Evolutionary conservation across 2,797 vertebrate genomes (phyloP), one percentile per base, ranked within the genome.

Genomic region (Zalophus californianus): DNA sequence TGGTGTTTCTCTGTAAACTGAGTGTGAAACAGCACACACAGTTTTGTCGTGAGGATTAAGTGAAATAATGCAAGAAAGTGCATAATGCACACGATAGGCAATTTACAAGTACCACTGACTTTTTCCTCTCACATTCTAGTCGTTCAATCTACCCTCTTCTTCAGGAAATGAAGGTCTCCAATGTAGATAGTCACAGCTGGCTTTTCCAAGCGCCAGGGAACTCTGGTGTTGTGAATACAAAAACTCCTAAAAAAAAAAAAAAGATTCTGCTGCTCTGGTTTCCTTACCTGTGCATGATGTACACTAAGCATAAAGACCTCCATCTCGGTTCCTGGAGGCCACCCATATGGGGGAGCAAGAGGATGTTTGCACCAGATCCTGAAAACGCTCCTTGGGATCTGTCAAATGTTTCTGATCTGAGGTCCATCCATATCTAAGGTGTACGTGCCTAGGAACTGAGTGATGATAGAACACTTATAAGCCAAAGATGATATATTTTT

Each of bases 1-100:
- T 66, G 80, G 96, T 79, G 27, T 25, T 94, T 87, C 38, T 85
- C 41, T 70, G 2, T 87, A 54, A 79, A 94, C 13, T 91, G 86
- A 50, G 64, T 54, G 41, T 77, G 66, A 80, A 80, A 73, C 35
- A 60, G 3, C 5, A 32, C 54, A 68, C 11, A 5, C 25, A 20
- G 3, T 7, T 25, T 80, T 70, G 27, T 93, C 68, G 58, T 13
- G 11, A 88, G 60, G 41, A 82, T 35, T 90, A 38, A 92, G 20
- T 62, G 35, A 73, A 77, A 35, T 70, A 77, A 77, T 38, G 32
- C 50, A 66, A 3, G 44, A 66, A 78, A 90, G 54, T 93, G 12
- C 10, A n/a, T 50, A 56, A 82, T 21, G 15, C 18, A 64, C 9
- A 13, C 25, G 50, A 29, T 29, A n/a, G 77, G 3, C 3, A 44